Evolutionary conservation across 2,888 invertebrate species (phyloP).

Genomic region (Rhimphoctona megacephalus): DNA sequence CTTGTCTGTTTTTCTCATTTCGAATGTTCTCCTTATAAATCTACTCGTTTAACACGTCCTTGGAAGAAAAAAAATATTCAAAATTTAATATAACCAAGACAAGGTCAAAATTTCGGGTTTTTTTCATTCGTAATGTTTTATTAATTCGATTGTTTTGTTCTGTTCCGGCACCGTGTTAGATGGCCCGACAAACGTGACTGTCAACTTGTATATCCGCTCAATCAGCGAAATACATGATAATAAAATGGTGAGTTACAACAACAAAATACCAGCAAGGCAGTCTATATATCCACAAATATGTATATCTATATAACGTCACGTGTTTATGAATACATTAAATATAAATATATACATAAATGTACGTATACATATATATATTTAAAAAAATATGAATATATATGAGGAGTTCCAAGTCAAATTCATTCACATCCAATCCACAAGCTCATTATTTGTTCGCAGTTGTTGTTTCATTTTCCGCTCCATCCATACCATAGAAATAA

Average conservation of each 20-base stretch:
- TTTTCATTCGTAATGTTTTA: conserved; percentile 66
- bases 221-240: conserved; percentile 99
- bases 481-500: neutral
- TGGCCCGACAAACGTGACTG: conserved; percentile 94
- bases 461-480: neutral
- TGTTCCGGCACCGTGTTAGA: conserved; percentile 87
- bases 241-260: conserved; percentile 95
- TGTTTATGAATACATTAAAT: conserved; percentile 76
- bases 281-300: conserved; percentile 72
- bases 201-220: conserved; percentile 98
- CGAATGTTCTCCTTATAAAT: neutral
- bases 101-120: conserved; percentile 61
- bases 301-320: conserved; percentile 77
- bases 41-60: neutral
- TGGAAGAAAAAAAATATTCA: neutral
- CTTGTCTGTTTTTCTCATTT: conserved; percentile 1
- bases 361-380: conserved; percentile 37
- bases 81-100: conserved; percentile 9
- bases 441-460: neutral
- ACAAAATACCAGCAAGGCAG: conserved; percentile 78
- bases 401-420: neutral
- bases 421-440: neutral
- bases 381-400: conserved; percentile 41
- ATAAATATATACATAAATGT: conserved; percentile 25
- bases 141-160: conserved; percentile 84